A percentile compares a stretch with the other conserved stretches of the same genome.
Conservation (phyloP, 2,888 invertebrate species). For the Temnothorax rugatulus region DNA sequence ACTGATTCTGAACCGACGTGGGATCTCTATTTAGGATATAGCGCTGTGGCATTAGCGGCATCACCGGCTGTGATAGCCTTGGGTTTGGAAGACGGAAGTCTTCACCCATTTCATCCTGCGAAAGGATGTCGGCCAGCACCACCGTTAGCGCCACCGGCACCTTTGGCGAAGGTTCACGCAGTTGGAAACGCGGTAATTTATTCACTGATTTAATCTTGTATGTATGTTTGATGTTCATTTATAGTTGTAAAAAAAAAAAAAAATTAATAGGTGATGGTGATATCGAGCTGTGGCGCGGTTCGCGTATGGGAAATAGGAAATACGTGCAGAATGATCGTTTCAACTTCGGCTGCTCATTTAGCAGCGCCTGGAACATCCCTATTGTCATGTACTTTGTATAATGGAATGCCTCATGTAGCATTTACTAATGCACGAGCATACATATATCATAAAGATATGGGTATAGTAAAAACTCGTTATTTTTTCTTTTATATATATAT, state of each 20-base stretch:
- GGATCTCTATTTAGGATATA: conserved; percentile 84
- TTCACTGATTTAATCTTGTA: background rate
- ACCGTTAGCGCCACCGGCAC: conserved; percentile 83
- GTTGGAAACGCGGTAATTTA: conserved; percentile 82
- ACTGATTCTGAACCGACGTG: conserved; percentile 83
- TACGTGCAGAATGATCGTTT: conserved; percentile 82
- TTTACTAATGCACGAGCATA: conserved; percentile 95
- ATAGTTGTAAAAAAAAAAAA: background rate
- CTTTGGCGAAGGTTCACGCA: conserved; percentile 83
- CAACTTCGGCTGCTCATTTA: conserved; percentile 84
- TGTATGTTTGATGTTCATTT: background rate
- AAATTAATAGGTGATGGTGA: conserved; percentile 82
- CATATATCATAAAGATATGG: conserved; percentile 93
- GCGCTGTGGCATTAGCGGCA: conserved; percentile 83
- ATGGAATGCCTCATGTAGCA: conserved; percentile 94
- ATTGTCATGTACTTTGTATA: conserved; percentile 86
- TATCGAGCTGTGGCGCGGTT: conserved; percentile 84
- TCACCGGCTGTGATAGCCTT: conserved; percentile 84
- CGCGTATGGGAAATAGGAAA: conserved; percentile 85
- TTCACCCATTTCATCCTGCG: conserved; percentile 83
- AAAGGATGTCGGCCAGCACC: conserved; percentile 83
- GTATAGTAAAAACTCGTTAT: conserved; percentile 84
- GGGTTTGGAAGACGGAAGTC: conserved; percentile 83
- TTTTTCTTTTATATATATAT: background rate
- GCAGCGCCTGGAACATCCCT: conserved; percentile 82